Conservation (phyloP, 2,888 invertebrate species). For the Cerceris ruficornis region DNA sequence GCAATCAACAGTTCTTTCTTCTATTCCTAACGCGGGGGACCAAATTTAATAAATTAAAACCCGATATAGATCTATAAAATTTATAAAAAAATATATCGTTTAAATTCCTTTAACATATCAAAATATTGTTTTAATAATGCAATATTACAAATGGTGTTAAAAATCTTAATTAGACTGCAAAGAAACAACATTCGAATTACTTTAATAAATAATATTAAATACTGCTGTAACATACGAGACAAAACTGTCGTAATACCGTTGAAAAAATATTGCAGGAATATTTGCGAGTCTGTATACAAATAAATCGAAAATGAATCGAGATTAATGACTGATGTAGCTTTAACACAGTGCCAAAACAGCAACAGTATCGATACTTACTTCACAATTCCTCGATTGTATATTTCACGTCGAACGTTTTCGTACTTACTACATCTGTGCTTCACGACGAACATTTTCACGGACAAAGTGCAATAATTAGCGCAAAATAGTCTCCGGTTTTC, state of each 20-base stretch:
- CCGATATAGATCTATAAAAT: no score
- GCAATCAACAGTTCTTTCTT: no score
- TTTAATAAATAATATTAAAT: no score
- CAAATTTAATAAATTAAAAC: no score
- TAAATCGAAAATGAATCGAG: not conserved
- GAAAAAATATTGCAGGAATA: not conserved
- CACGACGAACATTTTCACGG: slow-evolving; percentile 8
- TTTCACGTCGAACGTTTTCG: slow-evolving; percentile 12
- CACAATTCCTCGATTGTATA: slow-evolving; percentile 16
- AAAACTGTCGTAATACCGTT: not conserved
- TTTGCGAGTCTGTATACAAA: not conserved
- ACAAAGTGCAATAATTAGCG: slow-evolving; percentile 41
- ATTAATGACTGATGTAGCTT: slow-evolving; percentile 44
- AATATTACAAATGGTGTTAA: no score
- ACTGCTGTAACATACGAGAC: no score
- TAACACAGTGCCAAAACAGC: slow-evolving; percentile 15
- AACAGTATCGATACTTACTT: slow-evolving; percentile 11
- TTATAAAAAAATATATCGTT: no score
- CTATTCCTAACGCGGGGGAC: no score
- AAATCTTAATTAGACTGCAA: no score
- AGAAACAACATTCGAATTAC: no score
- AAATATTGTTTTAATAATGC: no score
- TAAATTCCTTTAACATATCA: no score
- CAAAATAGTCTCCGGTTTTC: slow-evolving; percentile 17
- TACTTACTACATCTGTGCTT: slow-evolving; percentile 33